These are phyloP conservation scores for Serilophus lunatus DNA, from an alignment of 2,113 vertebrate genomes.

Conservation along the genomic window DNA sequence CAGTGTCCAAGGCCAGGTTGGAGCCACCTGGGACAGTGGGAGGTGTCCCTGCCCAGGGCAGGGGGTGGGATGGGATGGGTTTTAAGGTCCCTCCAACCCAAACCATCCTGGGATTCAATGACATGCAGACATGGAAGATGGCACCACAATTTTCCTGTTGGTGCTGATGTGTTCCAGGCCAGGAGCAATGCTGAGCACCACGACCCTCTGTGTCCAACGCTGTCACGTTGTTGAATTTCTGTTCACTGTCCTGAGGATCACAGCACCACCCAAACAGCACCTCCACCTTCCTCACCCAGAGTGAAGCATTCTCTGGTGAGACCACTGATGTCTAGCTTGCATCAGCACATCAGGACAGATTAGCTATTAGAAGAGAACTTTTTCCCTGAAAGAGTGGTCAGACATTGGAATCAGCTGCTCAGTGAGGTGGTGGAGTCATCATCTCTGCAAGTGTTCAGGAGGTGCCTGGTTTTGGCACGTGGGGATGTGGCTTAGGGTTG, in stretches of 20 bases:
- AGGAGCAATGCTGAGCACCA: rapidly evolving
- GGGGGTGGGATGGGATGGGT: rapidly evolving
- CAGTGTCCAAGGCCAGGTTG: rapidly evolving
- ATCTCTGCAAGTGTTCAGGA: not conserved
- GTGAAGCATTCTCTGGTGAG: rapidly evolving
- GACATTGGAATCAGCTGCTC: not conserved
- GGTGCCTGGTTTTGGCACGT: not conserved
- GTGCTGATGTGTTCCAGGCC: not conserved
- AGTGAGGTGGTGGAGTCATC: not conserved
- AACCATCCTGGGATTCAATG: not conserved
- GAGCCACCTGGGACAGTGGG: rapidly evolving
- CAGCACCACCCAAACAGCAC: not conserved
- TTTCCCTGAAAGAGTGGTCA: not conserved
- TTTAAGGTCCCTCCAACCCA: not conserved
- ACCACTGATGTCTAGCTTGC: not conserved
- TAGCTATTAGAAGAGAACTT: not conserved
- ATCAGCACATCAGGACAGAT: no score
- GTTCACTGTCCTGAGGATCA: rapidly evolving
- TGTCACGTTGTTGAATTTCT: not conserved
- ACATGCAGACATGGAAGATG: rapidly evolving
- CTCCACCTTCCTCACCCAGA: not conserved
- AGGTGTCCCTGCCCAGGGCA: not conserved
- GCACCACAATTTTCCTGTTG: rapidly evolving
- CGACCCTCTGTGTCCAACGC: not conserved
- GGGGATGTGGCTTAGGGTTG: not conserved